These are phyloP conservation scores for Distichodus sexfasciatus DNA, from an alignment of 2,797 vertebrate genomes.

Conservation along the genomic window DNA sequence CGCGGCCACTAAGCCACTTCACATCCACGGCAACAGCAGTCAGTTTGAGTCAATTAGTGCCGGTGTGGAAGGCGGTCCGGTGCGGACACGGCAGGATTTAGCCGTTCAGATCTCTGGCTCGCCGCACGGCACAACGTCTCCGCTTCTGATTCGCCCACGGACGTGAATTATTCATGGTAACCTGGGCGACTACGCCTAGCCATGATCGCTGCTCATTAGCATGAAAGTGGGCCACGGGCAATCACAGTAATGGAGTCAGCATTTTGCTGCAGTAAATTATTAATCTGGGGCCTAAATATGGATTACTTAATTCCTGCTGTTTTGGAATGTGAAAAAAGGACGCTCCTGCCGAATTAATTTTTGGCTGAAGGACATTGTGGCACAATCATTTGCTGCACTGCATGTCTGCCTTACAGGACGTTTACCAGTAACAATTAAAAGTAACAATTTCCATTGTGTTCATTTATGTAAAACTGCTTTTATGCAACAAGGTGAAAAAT, in stretches of 20 bases:
- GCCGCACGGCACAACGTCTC: neutral
- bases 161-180: conserved; percentile 37
- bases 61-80: conserved; percentile 20
- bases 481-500: too few species aligned
- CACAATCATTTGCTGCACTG: too few species aligned
- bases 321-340: neutral
- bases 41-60: conserved; percentile 41
- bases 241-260: conserved; percentile 40
- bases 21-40: conserved; percentile 35
- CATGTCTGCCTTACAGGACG: too few species aligned
- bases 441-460: too few species aligned
- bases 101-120: conserved; percentile 13
- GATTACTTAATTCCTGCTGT: neutral
- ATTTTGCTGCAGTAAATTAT: conserved; percentile 37
- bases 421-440: too few species aligned
- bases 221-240: conserved; percentile 36
- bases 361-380: neutral
- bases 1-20: conserved; percentile 35
- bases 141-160: conserved; percentile 9
- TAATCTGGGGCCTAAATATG: conserved; percentile 28
- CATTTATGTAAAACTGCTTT: too few species aligned
- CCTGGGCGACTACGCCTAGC: conserved; percentile 15
- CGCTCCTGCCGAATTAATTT: neutral
- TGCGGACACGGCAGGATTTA: conserved; percentile 29
- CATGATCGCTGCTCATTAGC: conserved; percentile 25